Conservation (phyloP, 2,113 vertebrate genomes). For the Hystrix cristata region DNA sequence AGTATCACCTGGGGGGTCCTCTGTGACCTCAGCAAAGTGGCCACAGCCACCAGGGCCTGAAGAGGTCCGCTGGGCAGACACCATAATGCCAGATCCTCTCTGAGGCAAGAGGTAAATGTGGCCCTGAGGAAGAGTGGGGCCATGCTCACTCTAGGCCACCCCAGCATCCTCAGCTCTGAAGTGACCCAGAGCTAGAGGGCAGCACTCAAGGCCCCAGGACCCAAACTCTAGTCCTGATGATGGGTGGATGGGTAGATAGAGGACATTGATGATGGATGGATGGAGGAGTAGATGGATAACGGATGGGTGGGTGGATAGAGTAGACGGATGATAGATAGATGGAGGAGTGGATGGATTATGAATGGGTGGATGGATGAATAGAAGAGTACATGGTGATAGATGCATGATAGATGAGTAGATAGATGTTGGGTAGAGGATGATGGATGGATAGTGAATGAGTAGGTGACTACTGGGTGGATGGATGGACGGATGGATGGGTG, state of each 20-base stretch:
- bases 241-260: accelerated
- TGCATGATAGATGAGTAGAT: not conserved
- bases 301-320: too few relatives aligned
- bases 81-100: not conserved
- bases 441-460: not conserved
- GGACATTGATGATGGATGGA: not conserved
- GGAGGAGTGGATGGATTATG: too few relatives aligned
- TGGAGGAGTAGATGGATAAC: not conserved
- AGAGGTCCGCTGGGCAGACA: not conserved
- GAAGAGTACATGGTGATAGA: not conserved
- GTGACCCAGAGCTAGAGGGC: not conserved
- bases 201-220: not conserved
- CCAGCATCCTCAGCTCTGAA: not conserved
- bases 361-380: not conserved
- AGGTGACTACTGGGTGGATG: not conserved
- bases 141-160: not conserved
- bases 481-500: not conserved
- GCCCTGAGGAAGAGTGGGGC: not conserved
- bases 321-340: too few relatives aligned
- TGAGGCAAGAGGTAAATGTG: not conserved
- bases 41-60: not conserved
- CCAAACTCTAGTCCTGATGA: not conserved
- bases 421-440: not conserved
- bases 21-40: not conserved
- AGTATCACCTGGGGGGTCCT: accelerated